These are phyloP conservation scores for Hermetia illucens DNA, from an alignment of 1,140 invertebrate genomes.

Conservation along the genomic window DNA sequence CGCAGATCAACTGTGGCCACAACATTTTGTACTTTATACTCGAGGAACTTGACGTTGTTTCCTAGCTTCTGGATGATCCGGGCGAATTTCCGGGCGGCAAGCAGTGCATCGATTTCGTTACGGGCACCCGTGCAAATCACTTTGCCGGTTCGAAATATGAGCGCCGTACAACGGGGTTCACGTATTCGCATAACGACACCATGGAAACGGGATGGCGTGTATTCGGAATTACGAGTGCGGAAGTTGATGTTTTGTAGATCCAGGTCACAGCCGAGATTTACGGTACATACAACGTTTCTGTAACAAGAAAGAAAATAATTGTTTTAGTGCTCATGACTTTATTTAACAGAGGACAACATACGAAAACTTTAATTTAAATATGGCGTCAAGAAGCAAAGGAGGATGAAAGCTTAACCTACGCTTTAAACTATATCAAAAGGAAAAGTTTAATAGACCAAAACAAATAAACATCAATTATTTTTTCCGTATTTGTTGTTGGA, in stretches of 20 bases:
- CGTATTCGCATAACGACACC: slow-evolving; percentile 97
- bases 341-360: slow-evolving; percentile 41
- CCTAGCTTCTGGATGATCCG: slow-evolving; percentile 96
- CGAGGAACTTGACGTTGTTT: slow-evolving; percentile 88
- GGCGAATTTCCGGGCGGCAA: slow-evolving; percentile 94
- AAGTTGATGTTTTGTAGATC: slow-evolving; percentile 86
- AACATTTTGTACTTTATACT: slow-evolving; percentile 99
- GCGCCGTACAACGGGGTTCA: slow-evolving; percentile 89
- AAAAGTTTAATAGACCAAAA: too few species aligned
- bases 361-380: not conserved
- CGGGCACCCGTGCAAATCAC: slow-evolving; percentile 97
- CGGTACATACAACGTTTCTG: slow-evolving; percentile 91
- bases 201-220: slow-evolving; percentile 95
- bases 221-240: slow-evolving; percentile 95
- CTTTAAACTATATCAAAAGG: too few species aligned
- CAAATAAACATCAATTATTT: too few species aligned
- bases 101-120: slow-evolving; percentile 83
- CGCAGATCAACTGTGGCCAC: slow-evolving; percentile 96
- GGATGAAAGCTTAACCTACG: too few species aligned
- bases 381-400: too few species aligned
- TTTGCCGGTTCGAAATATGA: slow-evolving; percentile 97
- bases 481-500: too few species aligned
- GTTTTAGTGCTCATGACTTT: slow-evolving; percentile 34
- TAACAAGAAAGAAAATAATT: slow-evolving; percentile 25
- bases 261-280: slow-evolving; percentile 77